These are phyloP conservation scores for Diphyllodes magnificus DNA, from an alignment of 2,113 vertebrate species.

Conservation along the genomic window DNA sequence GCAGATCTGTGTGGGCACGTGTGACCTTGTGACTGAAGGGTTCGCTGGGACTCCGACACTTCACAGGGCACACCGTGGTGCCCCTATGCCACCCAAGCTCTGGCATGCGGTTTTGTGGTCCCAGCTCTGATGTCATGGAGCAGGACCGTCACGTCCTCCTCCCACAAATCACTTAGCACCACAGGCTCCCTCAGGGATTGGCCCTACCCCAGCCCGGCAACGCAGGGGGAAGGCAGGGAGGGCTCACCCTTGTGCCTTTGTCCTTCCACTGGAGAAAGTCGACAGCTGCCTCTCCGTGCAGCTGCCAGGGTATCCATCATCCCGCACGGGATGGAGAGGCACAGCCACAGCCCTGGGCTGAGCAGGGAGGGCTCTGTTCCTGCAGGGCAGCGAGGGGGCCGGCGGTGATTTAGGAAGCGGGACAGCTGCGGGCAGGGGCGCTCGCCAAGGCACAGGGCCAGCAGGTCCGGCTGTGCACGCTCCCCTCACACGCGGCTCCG, in stretches of 20 bases:
- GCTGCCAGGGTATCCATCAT: slow-evolving; percentile 31
- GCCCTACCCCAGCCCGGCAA: background rate
- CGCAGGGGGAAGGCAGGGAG: background rate
- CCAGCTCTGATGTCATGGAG: background rate
- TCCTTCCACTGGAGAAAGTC: background rate
- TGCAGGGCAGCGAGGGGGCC: background rate
- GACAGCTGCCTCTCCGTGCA: slow-evolving; percentile 34
- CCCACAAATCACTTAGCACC: background rate
- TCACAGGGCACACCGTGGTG: fast-evolving
- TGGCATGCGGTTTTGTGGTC: background rate
- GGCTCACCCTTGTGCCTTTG: background rate
- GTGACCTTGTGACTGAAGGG: background rate
- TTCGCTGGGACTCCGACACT: fast-evolving
- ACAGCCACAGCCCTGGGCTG: background rate
- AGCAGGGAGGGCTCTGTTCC: background rate
- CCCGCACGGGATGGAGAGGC: background rate
- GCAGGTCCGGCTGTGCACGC: background rate
- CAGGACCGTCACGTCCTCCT: background rate
- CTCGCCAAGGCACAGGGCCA: fast-evolving
- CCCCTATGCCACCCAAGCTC: background rate
- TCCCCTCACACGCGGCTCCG: fast-evolving
- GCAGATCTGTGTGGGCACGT: fast-evolving
- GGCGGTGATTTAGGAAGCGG: background rate
- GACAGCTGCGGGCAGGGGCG: background rate
- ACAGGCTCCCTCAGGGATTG: fast-evolving